phyloP scores from a whole-genome alignment of 2,797 vertebrate genomes.

The Semaprochilodus insignis region DNA sequence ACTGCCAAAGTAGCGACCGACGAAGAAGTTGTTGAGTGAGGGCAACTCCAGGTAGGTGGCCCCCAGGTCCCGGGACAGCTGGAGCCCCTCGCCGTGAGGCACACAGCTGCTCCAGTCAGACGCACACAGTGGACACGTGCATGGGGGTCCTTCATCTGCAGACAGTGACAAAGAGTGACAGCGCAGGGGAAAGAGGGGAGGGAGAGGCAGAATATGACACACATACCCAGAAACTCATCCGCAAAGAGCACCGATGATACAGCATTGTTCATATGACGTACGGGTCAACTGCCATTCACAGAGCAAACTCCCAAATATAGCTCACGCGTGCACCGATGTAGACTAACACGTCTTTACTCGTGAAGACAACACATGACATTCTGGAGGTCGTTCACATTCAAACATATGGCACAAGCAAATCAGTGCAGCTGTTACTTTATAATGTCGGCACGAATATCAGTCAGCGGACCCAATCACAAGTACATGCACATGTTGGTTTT shows the following conservation, averaged over 20 bases:
- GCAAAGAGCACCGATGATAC: constrained; percentile 13
- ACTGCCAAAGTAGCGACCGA: constrained; percentile 93
- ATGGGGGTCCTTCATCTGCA: constrained; percentile 88
- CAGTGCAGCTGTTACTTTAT: constrained; percentile 34
- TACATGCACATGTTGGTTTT: constrained; percentile 1
- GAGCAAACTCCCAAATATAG: constrained; percentile 31
- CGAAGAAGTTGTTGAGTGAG: constrained; percentile 92
- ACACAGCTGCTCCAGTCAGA: constrained; percentile 93
- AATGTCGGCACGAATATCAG: constrained; percentile 42
- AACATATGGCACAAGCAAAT: constrained; percentile 30
- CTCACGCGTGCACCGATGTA: constrained; percentile 3
- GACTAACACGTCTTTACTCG: not conserved
- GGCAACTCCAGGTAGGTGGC: constrained; percentile 94
- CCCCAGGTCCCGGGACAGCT: constrained; percentile 91
- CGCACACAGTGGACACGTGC: constrained; percentile 92
- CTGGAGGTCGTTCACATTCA: constrained; percentile 19
- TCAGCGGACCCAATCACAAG: constrained; percentile 36
- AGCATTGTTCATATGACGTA: not conserved
- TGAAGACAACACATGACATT: constrained; percentile 38
- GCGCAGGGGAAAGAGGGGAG: constrained; percentile 31
- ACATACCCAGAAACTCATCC: constrained; percentile 4
- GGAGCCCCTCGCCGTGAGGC: constrained; percentile 89
- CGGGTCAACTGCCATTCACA: constrained; percentile 29
- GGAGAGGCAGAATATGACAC: constrained; percentile 29
- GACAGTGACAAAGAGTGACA: constrained; percentile 47